Evolutionary conservation across 2,888 invertebrate species (phyloP).

Genomic region (Atethmia centrago): DNA sequence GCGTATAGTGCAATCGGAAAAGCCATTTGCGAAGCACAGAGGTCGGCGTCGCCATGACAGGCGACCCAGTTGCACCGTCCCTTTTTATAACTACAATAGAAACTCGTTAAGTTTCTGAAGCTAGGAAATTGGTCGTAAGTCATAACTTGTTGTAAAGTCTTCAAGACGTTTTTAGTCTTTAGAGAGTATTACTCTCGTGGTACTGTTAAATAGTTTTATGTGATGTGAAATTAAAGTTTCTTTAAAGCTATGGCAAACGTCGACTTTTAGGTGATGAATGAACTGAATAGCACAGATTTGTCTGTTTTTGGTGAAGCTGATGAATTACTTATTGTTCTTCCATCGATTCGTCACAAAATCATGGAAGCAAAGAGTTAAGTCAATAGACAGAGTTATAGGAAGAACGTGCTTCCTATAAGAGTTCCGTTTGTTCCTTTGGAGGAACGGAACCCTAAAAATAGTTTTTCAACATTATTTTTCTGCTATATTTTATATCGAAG

Average conservation of each 20-base stretch:
- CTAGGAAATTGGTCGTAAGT: constrained; percentile 61
- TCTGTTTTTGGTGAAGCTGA: neutral
- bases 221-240: neutral
- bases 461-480: no score
- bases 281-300: neutral
- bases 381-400: neutral
- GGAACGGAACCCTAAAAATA: no score
- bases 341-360: neutral
- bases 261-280: neutral
- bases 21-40: constrained; percentile 74
- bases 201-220: constrained; percentile 5
- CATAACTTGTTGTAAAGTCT: constrained; percentile 50
- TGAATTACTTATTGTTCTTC: neutral
- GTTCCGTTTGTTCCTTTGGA: no score
- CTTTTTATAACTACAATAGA: constrained; percentile 78
- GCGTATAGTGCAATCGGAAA: constrained; percentile 73
- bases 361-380: neutral
- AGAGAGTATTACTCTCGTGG: constrained; percentile 5
- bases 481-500: no score
- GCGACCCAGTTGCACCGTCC: constrained; percentile 75
- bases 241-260: neutral
- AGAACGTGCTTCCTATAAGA: neutral
- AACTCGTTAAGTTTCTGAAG: constrained; percentile 75
- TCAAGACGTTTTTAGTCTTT: constrained; percentile 32
- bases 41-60: constrained; percentile 70